These are phyloP conservation scores for Reinhardtius hippoglossoides DNA, from an alignment of 2,113 vertebrate species.

Conservation along the genomic window DNA sequence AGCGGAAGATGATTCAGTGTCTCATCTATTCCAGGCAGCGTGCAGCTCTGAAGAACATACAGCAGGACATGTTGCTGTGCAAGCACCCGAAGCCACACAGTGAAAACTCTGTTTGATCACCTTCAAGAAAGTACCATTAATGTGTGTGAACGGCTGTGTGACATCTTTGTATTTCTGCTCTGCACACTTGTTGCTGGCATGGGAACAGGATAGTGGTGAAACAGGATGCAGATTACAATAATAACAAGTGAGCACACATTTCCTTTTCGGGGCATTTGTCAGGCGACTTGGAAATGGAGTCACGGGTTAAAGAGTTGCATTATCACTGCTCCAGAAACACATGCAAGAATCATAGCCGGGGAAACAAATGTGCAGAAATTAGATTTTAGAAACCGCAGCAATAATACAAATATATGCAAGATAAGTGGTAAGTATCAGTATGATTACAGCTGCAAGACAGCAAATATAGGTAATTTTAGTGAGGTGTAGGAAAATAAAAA, in stretches of 20 bases:
- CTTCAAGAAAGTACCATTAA: neutral
- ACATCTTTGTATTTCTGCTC: neutral
- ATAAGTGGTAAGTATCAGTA: no score
- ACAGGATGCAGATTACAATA: neutral
- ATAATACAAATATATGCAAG: no score
- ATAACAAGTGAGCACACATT: neutral
- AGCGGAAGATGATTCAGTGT: slow-evolving; percentile 63
- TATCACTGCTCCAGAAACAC: neutral
- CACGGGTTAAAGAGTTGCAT: neutral
- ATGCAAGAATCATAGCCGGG: neutral
- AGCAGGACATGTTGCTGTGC: slow-evolving; percentile 9
- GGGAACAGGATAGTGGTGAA: neutral
- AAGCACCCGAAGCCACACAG: neutral
- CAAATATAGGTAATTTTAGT: no score
- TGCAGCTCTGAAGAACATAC: slow-evolving; percentile 20
- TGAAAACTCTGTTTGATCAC: neutral
- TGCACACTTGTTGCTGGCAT: slow-evolving; percentile 15
- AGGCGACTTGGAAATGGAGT: neutral
- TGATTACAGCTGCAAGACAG: no score
- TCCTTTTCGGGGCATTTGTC: slow-evolving; percentile 12
- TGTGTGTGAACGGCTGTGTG: neutral
- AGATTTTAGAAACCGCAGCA: neutral
- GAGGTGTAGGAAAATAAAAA: no score
- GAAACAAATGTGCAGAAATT: neutral
- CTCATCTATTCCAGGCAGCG: slow-evolving; percentile 38